Evolutionary conservation across 2,888 invertebrate genomes (phyloP).

Genomic region (Odontomyia ornata): DNA sequence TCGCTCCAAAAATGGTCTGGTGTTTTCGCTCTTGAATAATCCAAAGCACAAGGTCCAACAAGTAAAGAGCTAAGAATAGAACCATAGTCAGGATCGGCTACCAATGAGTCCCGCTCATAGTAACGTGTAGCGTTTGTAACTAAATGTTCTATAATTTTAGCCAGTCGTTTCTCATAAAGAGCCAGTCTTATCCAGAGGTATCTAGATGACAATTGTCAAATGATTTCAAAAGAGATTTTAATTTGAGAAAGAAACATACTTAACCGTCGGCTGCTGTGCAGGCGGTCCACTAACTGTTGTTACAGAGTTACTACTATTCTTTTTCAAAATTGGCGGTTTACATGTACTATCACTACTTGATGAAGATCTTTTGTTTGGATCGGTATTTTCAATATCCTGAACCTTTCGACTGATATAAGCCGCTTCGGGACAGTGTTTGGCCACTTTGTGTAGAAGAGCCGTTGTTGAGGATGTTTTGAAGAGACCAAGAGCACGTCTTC

Average conservation of each 20-base stretch:
- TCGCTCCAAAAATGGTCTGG: slow-evolving; percentile 91
- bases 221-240: background rate
- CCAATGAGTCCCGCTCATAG: slow-evolving; percentile 89
- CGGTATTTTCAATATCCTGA: slow-evolving; percentile 76
- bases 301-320: slow-evolving; percentile 70
- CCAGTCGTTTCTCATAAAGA: slow-evolving; percentile 85
- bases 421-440: slow-evolving; percentile 81
- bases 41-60: slow-evolving; percentile 93
- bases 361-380: slow-evolving; percentile 71
- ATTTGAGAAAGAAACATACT: slow-evolving; percentile 59
- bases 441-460: slow-evolving; percentile 88
- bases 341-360: slow-evolving; percentile 73
- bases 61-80: slow-evolving; percentile 88
- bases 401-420: slow-evolving; percentile 81
- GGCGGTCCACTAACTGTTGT: slow-evolving; percentile 58
- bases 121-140: slow-evolving; percentile 84
- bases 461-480: slow-evolving; percentile 94
- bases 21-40: slow-evolving; percentile 88
- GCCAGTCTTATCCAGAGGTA: slow-evolving; percentile 93
- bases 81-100: slow-evolving; percentile 90
- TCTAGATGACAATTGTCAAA: slow-evolving; percentile 62
- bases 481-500: slow-evolving; percentile 77
- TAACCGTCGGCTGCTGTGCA: slow-evolving; percentile 64
- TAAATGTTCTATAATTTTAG: slow-evolving; percentile 88
- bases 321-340: slow-evolving; percentile 73